Conservation (phyloP, 2,797 vertebrate genomes). For the Anguilla pacifica region DNA sequence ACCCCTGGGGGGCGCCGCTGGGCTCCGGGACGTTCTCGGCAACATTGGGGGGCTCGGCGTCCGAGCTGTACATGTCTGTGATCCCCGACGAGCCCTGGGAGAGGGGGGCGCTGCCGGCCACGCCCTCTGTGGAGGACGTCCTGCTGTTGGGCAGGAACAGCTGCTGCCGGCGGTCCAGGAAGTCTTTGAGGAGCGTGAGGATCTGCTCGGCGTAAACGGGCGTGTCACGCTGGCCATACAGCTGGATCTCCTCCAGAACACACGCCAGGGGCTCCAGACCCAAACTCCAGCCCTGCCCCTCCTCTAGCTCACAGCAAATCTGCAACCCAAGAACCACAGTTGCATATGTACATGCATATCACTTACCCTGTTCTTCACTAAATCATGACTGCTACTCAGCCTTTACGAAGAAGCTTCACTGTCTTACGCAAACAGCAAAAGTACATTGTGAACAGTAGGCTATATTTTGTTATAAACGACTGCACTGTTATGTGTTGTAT, state of each 20-base stretch:
- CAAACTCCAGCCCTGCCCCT: conserved; percentile 80
- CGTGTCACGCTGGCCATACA: conserved; percentile 79
- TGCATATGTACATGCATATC: neutral
- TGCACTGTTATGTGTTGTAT: neutral
- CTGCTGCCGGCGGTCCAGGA: conserved; percentile 77
- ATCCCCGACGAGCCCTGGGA: conserved; percentile 94
- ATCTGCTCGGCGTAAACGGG: conserved; percentile 74
- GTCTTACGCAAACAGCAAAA: neutral
- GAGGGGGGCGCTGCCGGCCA: conserved; percentile 90
- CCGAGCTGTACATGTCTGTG: conserved; percentile 87
- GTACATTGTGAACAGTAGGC: neutral
- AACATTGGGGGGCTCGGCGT: conserved; percentile 77
- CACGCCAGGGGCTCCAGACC: conserved; percentile 77
- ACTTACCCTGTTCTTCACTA: neutral
- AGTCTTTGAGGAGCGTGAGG: conserved; percentile 79
- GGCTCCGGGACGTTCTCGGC: conserved; percentile 79
- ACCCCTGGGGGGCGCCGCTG: conserved; percentile 67
- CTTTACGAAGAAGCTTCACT: neutral
- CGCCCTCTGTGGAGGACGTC: conserved; percentile 92
- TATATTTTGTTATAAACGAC: neutral
- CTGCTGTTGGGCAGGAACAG: conserved; percentile 84
- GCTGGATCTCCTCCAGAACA: conserved; percentile 75
- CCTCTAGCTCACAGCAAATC: conserved; percentile 90
- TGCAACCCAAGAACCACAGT: conserved; percentile 58
- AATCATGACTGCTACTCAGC: neutral